Base-by-base conservation (phyloP, 2,888 invertebrate species). In the Eurytoma californica region DNA sequence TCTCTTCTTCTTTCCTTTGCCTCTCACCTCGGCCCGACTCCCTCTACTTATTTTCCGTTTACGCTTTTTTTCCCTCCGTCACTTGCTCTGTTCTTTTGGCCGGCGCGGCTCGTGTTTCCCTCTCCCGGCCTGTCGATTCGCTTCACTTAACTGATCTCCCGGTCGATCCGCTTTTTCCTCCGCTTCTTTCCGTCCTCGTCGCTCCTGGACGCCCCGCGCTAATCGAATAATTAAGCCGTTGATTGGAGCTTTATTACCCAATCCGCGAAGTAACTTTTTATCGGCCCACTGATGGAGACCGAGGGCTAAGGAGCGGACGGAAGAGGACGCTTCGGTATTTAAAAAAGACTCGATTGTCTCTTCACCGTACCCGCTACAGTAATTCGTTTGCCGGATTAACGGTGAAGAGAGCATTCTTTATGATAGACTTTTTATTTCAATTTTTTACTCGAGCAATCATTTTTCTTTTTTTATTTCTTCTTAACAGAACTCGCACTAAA, bases 141-240 rank as follows among this genome's bases (percentile, higher is more conserved):
- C 74, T 68, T 79, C 74, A 57, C 70, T 75, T 75, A 76, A 79
- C 79, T 66, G 74, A 80, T 80, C 77, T 72, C 58, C 67, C 73
- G 63, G 72, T 74, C 68, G 60, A 76, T 72, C 47, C 68, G 75
- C 72, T 72, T 72, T 82, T 72, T 74, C 75, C 51, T 39, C 28
- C 30, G 79, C 55, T 78, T 72, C 75, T 72, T 80, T 14, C 24
- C 47, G 47, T 24, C 30, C 18, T 76, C 72, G 70, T 70, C 81
- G 80, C 81, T 81, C 39, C 69, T 72, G 53, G 81, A 80, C 82
- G 49, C 65, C 49, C 49, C 69, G 20, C 81, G 82, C 86, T 89
- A 89, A 90, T 89, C 90, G 88, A 90, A 90, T 90, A 89, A 90
- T 89, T 89, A 89, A 89, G 88, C 89, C 87, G 87, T 89, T 90